Conservation (phyloP, 2,113 vertebrate genomes). For the Pycnonotus jocosus region DNA sequence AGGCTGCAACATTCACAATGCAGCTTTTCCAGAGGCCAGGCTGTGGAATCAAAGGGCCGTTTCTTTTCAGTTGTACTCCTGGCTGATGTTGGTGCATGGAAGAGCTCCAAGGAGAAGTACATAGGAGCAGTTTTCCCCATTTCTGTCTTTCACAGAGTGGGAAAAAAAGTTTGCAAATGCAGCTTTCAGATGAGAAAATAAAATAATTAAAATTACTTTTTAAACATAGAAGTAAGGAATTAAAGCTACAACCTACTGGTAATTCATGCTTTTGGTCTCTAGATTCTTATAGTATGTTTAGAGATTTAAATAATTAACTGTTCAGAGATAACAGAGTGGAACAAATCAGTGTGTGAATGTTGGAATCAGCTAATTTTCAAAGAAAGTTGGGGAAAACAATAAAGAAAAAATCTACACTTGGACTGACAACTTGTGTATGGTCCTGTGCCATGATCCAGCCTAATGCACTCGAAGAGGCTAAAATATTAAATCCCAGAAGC, state of each 20-base stretch:
- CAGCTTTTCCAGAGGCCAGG: background rate
- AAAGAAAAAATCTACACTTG: background rate
- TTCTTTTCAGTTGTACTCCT: background rate
- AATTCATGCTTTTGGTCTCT: background rate
- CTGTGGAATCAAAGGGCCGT: background rate
- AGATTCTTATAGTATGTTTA: background rate
- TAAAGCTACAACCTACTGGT: background rate
- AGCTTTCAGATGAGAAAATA: background rate
- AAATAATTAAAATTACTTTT: background rate
- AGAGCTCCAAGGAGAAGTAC: background rate
- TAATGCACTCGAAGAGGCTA: background rate
- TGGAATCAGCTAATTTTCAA: background rate
- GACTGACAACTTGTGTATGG: background rate
- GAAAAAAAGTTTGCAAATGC: background rate
- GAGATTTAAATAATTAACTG: background rate
- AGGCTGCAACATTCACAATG: background rate
- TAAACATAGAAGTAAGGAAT: background rate
- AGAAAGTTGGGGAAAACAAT: background rate
- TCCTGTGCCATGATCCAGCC: background rate
- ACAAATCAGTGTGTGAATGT: background rate
- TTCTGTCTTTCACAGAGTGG: background rate
- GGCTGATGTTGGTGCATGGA: background rate
- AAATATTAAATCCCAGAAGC: slow-evolving; percentile 4
- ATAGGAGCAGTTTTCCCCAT: background rate
- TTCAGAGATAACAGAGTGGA: background rate